Conservation (phyloP, 2,113 vertebrate species). For the Oceanodroma tethys region DNA sequence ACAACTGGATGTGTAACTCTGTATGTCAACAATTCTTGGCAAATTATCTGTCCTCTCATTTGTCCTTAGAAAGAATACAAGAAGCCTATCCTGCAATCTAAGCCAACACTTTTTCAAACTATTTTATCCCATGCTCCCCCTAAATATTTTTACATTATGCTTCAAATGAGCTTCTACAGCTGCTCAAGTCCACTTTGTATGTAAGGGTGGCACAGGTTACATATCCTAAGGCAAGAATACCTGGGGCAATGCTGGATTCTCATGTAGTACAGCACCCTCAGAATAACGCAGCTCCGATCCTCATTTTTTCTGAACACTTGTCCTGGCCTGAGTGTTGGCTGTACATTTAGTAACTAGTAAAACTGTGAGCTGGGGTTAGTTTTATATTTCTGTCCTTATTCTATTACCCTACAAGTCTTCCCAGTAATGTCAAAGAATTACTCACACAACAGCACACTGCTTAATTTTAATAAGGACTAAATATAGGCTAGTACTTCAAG, state of each 20-base stretch:
- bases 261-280: background rate
- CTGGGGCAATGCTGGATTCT: background rate
- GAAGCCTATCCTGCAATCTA: background rate
- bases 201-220: background rate
- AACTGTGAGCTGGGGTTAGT: background rate
- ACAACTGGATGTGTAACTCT: background rate
- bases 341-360: background rate
- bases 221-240: fast-evolving
- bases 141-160: background rate
- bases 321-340: background rate
- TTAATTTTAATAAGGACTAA: conserved; percentile 53
- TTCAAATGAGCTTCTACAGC: background rate
- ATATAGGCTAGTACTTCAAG: conserved; percentile 16
- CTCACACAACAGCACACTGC: conserved; percentile 5
- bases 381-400: background rate
- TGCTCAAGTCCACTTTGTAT: background rate
- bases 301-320: background rate
- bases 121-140: background rate
- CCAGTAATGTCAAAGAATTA: conserved; percentile 20
- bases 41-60: background rate
- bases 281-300: background rate
- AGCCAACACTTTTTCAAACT: background rate
- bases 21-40: background rate
- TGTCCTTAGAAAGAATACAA: background rate
- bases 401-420: background rate